Percentiles rank a stretch among this genome's conserved stretches.
Conservation (phyloP, 2,113 vertebrate species). For the Otus sunia region DNA sequence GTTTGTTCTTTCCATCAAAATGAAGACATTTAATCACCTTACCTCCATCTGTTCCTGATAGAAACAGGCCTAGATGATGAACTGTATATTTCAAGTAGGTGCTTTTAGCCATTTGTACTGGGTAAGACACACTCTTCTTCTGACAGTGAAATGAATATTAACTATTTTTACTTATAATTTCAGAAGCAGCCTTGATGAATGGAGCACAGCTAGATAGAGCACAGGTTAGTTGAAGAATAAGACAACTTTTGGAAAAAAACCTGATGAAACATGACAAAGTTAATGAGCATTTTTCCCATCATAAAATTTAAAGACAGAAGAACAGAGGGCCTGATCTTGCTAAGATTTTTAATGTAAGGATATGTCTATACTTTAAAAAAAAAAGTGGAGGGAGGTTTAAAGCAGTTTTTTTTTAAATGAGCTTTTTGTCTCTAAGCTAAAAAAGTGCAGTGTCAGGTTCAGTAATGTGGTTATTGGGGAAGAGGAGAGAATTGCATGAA, state of each 20-base stretch:
- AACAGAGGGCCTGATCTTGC: neutral
- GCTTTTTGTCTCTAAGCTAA: neutral
- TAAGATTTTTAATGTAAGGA: neutral
- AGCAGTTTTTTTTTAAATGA: neutral
- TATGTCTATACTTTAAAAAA: neutral
- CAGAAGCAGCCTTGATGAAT: neutral
- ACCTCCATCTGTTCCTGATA: constrained; percentile 17
- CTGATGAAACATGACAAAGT: neutral
- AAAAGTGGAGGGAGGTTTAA: rapidly evolving
- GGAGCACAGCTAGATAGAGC: neutral
- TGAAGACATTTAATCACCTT: constrained; percentile 36
- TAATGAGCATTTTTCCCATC: neutral
- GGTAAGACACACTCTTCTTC: neutral
- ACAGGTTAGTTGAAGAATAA: neutral
- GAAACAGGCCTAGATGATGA: neutral
- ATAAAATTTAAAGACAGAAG: neutral
- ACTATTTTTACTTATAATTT: neutral
- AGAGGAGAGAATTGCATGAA: neutral
- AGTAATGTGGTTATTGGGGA: neutral
- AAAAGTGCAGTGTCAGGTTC: neutral
- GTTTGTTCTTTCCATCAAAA: constrained; percentile 48
- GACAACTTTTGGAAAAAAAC: neutral
- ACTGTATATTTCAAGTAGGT: neutral
- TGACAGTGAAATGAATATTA: neutral
- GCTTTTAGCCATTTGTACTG: neutral